phyloP scores from a whole-genome alignment of 2,797 vertebrate species.

The Pangasius mekongensis region DNA sequence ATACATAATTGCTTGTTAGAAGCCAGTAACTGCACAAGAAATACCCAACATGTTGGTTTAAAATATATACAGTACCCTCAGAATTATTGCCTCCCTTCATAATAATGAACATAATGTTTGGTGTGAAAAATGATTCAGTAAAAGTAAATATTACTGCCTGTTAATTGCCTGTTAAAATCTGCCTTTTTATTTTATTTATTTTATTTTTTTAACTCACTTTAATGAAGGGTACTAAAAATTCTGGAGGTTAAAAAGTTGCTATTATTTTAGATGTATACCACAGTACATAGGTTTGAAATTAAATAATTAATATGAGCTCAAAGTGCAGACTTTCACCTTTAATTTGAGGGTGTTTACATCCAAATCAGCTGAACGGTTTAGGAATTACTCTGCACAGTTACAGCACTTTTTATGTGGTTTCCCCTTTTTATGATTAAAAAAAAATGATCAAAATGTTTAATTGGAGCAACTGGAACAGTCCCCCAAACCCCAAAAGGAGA shows the following conservation, averaged over 20 bases:
- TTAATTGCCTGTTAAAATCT: neutral
- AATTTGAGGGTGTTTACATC: neutral
- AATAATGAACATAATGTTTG: neutral
- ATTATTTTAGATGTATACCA: neutral
- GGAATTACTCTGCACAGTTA: neutral
- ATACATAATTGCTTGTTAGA: too few relatives aligned
- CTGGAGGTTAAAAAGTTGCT: too few relatives aligned
- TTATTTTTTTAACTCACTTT: neutral
- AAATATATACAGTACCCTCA: too few relatives aligned
- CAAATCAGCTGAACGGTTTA: neutral
- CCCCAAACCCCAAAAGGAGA: neutral
- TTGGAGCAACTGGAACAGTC: neutral
- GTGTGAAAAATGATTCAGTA: neutral
- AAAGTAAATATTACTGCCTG: neutral
- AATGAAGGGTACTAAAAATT: too few relatives aligned
- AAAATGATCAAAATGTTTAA: neutral
- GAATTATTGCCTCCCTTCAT: too few relatives aligned
- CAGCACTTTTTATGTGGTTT: neutral
- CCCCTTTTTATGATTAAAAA: too few relatives aligned
- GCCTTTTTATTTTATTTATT: neutral
- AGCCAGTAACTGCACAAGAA: too few relatives aligned
- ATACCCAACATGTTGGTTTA: too few relatives aligned
- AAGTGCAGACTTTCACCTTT: neutral
- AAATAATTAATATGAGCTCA: neutral
- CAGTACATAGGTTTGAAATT: neutral